Evolutionary conservation across 2,797 vertebrate genomes (phyloP).

Genomic region (Alfaro cultratus): DNA sequence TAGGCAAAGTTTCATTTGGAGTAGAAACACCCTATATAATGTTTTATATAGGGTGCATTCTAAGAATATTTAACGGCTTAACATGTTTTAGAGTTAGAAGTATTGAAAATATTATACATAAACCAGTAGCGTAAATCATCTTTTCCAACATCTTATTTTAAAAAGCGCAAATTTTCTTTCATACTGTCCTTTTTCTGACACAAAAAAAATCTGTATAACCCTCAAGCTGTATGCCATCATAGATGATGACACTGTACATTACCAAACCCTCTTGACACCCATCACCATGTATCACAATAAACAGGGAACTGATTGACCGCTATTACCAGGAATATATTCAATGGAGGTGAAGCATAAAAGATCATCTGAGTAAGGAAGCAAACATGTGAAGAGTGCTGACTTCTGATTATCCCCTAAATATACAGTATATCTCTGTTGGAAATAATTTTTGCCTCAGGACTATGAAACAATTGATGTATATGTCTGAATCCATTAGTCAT

Average conservation of each 20-base stretch:
- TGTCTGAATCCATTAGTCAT: background rate
- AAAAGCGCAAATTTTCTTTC: background rate
- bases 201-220: background rate
- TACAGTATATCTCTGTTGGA: background rate
- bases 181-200: background rate
- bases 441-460: background rate
- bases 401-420: background rate
- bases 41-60: conserved; percentile 51
- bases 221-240: background rate
- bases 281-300: background rate
- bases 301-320: background rate
- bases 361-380: background rate
- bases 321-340: background rate
- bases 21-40: conserved; percentile 55
- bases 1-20: conserved; percentile 58
- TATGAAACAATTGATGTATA: background rate
- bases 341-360: background rate
- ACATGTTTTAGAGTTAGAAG: background rate
- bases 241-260: background rate
- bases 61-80: conserved; percentile 37
- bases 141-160: background rate
- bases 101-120: background rate
- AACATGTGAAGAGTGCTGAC: background rate
- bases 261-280: background rate
- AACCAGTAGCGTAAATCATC: background rate